Evolutionary conservation across 1,140 invertebrate species (phyloP).

Genomic region (Trichomalopsis sarcophagae): DNA sequence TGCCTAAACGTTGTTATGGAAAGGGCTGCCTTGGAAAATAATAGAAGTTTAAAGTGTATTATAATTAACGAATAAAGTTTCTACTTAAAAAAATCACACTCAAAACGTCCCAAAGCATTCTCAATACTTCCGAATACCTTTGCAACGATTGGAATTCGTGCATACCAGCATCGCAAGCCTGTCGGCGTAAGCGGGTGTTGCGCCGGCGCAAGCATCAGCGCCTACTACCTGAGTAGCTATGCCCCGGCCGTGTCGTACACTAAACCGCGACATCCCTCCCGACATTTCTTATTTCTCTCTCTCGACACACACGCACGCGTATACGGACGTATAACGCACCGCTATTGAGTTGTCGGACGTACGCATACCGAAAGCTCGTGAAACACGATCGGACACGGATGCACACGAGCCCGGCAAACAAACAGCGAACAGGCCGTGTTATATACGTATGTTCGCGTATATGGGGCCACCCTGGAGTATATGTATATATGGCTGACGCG

Average conservation of each 20-base stretch:
- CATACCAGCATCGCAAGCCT: too few relatives aligned
- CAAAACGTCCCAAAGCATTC: too few relatives aligned
- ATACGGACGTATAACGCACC: not conserved
- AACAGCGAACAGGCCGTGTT: slow-evolving; percentile 37
- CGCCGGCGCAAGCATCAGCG: too few relatives aligned
- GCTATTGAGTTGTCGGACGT: slow-evolving; percentile 68
- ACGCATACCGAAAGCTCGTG: slow-evolving; percentile 64
- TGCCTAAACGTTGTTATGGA: too few relatives aligned
- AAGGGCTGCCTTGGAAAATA: too few relatives aligned
- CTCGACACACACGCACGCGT: not conserved
- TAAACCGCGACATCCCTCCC: slow-evolving; percentile 1
- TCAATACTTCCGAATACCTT: too few relatives aligned
- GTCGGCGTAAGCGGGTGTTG: too few relatives aligned
- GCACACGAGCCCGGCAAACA: slow-evolving; percentile 54
- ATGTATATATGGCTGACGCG: not conserved
- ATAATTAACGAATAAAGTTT: too few relatives aligned
- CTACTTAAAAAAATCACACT: too few relatives aligned
- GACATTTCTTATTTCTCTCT: slow-evolving; percentile 18
- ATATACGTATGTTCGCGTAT: not conserved
- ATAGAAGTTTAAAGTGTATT: too few relatives aligned
- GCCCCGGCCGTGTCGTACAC: not conserved
- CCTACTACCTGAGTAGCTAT: slow-evolving; percentile 27
- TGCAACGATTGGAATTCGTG: too few relatives aligned
- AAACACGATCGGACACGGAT: slow-evolving; percentile 68
- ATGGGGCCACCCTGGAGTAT: not conserved